Evolutionary conservation across 2,888 invertebrate genomes (phyloP), one percentile per base, ranked within the genome.

Genomic region (Tachina grossa): DNA sequence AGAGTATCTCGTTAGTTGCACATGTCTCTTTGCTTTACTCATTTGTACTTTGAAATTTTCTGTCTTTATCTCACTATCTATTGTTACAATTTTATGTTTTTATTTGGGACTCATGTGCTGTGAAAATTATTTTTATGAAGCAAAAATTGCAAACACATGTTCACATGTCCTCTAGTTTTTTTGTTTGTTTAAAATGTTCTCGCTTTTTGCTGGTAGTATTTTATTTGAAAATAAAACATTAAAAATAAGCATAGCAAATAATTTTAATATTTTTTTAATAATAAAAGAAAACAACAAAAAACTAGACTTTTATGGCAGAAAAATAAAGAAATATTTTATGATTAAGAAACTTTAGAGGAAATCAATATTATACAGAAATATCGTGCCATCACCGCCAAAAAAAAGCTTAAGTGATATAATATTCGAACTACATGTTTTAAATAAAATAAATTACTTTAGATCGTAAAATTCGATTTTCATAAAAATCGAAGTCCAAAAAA

Each of bases 101-200:
- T 31, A 39, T 63, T 51, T 22, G 9, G 43, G 61, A 61, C 43
- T 51, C 66, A 31, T 78, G 61, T 31, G 78, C 51, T 61, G 49
- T 68, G 16, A 61, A 69, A 51, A 78, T 61, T 31, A 69, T 59
- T 61, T 78, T 78, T 78, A 69, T 69, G 59, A 61, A 43, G 43
- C 13, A 53, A 45, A 68, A 77, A 77, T 43, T 31, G 49, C n/a
- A 45, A 65, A 66, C 57, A 80, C 55, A 45, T 74, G 51, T 72
- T 53, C 11, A 1, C 10, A 41, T 45, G 57, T 57, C 31, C 8
- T 14, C 63, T 14, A 22, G 16, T 31, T 22, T 41, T n/a, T 79
- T 41, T 19, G 47, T 39, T 31, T 16, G n/a, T 14, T 49, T n/a
- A 1, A 16, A 51, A 51, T 16, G 2, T 31, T 31, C 6, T 31